Evolutionary conservation across 2,888 invertebrate genomes (phyloP), one percentile per base, ranked within the genome.

Genomic region (Gibbula magus): DNA sequence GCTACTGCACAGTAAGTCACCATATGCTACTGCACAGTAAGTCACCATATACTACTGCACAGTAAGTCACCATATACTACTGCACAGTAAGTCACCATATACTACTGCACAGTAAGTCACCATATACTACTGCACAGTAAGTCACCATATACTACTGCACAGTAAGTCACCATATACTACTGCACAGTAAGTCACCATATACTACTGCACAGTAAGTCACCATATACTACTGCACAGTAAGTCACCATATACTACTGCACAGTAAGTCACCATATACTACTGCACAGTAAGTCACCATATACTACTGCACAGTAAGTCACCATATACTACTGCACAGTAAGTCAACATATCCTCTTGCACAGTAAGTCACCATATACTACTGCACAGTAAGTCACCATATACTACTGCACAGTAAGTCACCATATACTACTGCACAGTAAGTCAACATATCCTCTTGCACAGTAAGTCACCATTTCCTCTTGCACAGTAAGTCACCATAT

Each of bases 311-410:
- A 88, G 91, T 91, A 85, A n/a, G 96, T 87, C 96, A 91, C 75
- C 91, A 91, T 79, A 90, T 91, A 29, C 78, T 91, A 5, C 83
- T 89, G 35, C 91, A 91, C 76, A 88, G 91, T 91, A 85, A n/a
- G n/a, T n/a, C n/a, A n/a, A n/a, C n/a, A n/a, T n/a, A n/a, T n/a
- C n/a, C n/a, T n/a, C n/a, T n/a, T n/a, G n/a, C n/a, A n/a, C n/a
- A n/a, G n/a, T n/a, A n/a, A n/a, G 96, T 87, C 96, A 91, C 75
- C 91, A 91, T 79, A 90, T 91, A 29, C 78, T 91, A 5, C 83
- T 89, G 35, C 91, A 91, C 76, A 88, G 91, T 91, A 85, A n/a
- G 96, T 87, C 96, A 91, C 75, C 91, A 91, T 79, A 90, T 91
- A 29, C 78, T 91, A 5, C 83, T 89, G 35, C 91, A 91, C 76